Base-by-base conservation (phyloP, 2,797 vertebrate genomes). In the Leuciscus waleckii region DNA sequence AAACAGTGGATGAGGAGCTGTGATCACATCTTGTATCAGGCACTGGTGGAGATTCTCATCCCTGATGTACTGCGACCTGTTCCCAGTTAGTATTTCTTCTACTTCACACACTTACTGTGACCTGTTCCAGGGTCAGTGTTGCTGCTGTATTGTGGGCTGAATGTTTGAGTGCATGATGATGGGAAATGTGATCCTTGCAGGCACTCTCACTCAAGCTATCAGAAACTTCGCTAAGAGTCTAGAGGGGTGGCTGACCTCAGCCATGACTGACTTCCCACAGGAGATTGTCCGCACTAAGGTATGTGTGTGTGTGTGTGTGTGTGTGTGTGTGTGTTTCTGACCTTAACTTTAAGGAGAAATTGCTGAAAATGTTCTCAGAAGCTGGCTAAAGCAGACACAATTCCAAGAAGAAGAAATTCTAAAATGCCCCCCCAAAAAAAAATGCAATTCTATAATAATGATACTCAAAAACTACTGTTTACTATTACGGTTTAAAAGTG, bases 181-280 rank as follows among this genome's bases (percentile, higher is more conserved):
- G 46, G 32, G 54, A 54, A 76, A 43, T 85, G 23, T 69, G 51
- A 74, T 79, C 86, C 61, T 73, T 73, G 84, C 93, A 99, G 98
- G 98, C 91, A 98, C 98, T 0, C 94, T 99, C 86, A 99, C 98
- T 1, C 98, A 99, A 92, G 98, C 98, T 1, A 99, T 99, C 85
- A 94, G 98, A 6, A 99, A 99, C 90, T 99, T 99, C 81, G 98
- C 98, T 91, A 99, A 99, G 94, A 99, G 98, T 87, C 90, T 99
- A 91, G 98, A 99, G 90, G 96, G 97, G 56, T 99, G 98, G 98
- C 92, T 99, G 92, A 97, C 97, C 0, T 97, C 95, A 0, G 98
- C 98, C 85, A 99, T 99, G 98, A 97, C 92, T 21, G 97, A 95
- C 90, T 99, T 98, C 71, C 98, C 98, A 1, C 96, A 97, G 2